These are phyloP conservation scores for Anguilla obscura DNA, from an alignment of 2,797 vertebrate species.

Conservation along the genomic window DNA sequence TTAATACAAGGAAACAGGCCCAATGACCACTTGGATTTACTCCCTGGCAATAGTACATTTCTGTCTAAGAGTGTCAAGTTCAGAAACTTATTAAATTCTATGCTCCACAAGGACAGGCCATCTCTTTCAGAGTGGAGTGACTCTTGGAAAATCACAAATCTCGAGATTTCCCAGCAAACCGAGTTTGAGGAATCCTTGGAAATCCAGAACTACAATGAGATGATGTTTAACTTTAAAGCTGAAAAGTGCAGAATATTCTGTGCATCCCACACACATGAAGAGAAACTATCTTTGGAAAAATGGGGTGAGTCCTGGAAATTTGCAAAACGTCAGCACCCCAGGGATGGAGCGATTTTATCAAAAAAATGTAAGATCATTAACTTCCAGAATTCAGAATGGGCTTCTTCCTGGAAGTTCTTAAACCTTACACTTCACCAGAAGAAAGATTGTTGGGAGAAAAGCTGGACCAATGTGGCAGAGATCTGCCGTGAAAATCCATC, in stretches of 20 bases:
- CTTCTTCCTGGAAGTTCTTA: constrained; percentile 40
- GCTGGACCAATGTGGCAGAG: constrained; percentile 1
- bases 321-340: constrained; percentile 34
- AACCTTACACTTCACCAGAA: constrained; percentile 16
- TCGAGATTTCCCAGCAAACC: constrained; percentile 30
- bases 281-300: constrained; percentile 43
- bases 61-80: constrained; percentile 34
- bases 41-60: constrained; percentile 35
- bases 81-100: constrained; percentile 34
- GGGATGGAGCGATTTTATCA: neutral
- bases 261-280: constrained; percentile 43
- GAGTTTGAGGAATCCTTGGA: constrained; percentile 40
- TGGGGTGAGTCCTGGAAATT: constrained; percentile 58
- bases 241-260: constrained; percentile 44
- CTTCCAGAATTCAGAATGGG: constrained; percentile 34
- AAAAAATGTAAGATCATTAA: neutral
- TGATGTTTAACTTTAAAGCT: constrained; percentile 28
- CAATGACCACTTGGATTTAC: constrained; percentile 31
- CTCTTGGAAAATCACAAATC: constrained; percentile 55
- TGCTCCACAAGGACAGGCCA: constrained; percentile 39
- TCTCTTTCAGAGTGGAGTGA: constrained; percentile 53
- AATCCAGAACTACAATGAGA: constrained; percentile 42
- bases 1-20: constrained; percentile 14
- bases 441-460: constrained; percentile 17
- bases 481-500: constrained; percentile 38